Conservation (phyloP, 2,888 invertebrate genomes). For the Agrochola circellaris region DNA sequence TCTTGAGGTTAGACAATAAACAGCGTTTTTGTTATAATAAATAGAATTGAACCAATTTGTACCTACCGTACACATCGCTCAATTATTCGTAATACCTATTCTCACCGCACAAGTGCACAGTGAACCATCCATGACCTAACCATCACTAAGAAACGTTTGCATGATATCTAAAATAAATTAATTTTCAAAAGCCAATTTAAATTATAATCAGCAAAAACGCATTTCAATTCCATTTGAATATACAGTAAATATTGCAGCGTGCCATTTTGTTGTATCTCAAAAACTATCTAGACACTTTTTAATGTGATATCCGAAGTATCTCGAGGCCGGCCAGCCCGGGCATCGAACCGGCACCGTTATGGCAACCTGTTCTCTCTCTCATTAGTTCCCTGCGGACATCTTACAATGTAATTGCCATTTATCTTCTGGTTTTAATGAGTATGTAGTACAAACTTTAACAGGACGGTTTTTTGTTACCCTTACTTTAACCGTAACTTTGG, state of each 20-base stretch:
- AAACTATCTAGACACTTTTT: slow-evolving; percentile 54
- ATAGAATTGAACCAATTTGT: background rate
- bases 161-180: background rate
- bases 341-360: slow-evolving; percentile 75
- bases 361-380: slow-evolving; percentile 71
- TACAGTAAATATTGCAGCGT: slow-evolving; percentile 4
- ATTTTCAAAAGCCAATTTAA: background rate
- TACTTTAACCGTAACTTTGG: slow-evolving; percentile 20
- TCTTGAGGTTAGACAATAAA: slow-evolving; percentile 38
- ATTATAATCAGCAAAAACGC: background rate
- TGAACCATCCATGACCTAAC: background rate
- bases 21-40: slow-evolving; percentile 12
- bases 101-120: background rate
- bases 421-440: slow-evolving; percentile 52
- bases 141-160: background rate
- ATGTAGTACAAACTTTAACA: slow-evolving; percentile 37
- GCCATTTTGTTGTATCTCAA: slow-evolving; percentile 28
- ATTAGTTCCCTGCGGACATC: slow-evolving; percentile 64
- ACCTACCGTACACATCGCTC: background rate
- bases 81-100: background rate
- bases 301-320: slow-evolving; percentile 57
- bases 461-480: slow-evolving; percentile 38
- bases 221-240: background rate
- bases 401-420: slow-evolving; percentile 62
- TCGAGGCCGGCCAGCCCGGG: slow-evolving; percentile 64